Base-by-base conservation (phyloP, 2,797 vertebrate species). In the Bradypus variegatus region DNA sequence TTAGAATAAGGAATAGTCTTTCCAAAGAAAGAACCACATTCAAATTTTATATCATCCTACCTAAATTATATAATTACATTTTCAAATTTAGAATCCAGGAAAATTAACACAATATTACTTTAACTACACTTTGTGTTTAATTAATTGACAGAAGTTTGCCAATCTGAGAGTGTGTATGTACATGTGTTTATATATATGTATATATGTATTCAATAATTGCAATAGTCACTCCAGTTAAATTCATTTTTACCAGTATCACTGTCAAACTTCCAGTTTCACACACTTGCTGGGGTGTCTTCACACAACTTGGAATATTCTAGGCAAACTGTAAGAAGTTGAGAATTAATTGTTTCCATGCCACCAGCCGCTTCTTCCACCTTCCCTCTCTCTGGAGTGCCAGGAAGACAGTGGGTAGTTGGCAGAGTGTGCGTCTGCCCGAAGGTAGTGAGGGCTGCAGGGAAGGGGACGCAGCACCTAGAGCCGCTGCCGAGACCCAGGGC, bases 331-430 rank as follows among this genome's bases (percentile, higher is more conserved):
- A 93, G 81, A 89, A 82, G 67, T 76, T 25, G 77, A 86, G 89
- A 92, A 92, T 91, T 92, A 90, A 94, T 86, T 93, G 89, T 93
- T 91, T 92, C 90, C 86, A 93, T 89, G 92, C 92, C 84, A 60
- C 88, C 70, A 91, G 88, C 60, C 2, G 23, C 83, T 70, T 75
- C 83, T 58, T 67, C 75, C 48, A 72, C 91, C 45, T 36, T 36
- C 15, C 77, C 64, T 73, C 27, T 77, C 60, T 53, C 50, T 75
- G 38, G n/a, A 95, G 65, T 0, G 8, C 89, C 73, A 70, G 69
- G 64, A 75, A 92, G 92, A 92, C 23, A 38, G 89, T 87, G 84
- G 77, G 75, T 33, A 87, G 53, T 25, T 93, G 91, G 90, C 88
- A 95, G 67, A 89, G 33, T 70, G 81, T 89, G 60, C 14, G 33